Conservation (phyloP, 2,797 vertebrate species). For the Pantherophis alleghaniensis region DNA sequence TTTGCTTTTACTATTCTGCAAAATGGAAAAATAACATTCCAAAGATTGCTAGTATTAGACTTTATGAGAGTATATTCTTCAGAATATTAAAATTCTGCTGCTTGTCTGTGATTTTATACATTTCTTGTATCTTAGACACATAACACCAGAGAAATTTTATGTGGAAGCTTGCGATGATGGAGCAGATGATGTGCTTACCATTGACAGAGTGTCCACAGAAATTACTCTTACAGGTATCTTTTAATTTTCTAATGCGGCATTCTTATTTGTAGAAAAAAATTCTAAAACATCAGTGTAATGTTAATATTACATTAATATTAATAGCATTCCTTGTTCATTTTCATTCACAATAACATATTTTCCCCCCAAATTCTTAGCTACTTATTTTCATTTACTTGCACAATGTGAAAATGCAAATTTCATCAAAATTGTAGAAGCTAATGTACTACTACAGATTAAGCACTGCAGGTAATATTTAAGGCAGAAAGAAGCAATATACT, state of each 20-base stretch:
- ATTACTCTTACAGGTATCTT: conserved; percentile 86
- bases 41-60: neutral
- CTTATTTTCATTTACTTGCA: neutral
- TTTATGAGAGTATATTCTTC: neutral
- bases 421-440: neutral
- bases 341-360: neutral
- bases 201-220: conserved; percentile 92
- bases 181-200: conserved; percentile 82
- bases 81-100: neutral
- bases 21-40: neutral
- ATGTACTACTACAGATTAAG: neutral
- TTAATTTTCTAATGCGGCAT: neutral
- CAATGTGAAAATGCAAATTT: neutral
- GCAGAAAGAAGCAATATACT: neutral
- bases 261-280: neutral
- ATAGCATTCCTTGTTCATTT: neutral
- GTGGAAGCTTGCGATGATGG: conserved; percentile 89
- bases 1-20: neutral
- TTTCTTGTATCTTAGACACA: conserved; percentile 74
- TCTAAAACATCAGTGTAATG: neutral
- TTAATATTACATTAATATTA: neutral
- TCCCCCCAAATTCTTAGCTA: neutral
- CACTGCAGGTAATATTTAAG: neutral
- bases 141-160: conserved; percentile 91
- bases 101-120: neutral